Evolutionary conservation across 2,888 invertebrate genomes (phyloP).

Genomic region (Tuberolachnus salignus): DNA sequence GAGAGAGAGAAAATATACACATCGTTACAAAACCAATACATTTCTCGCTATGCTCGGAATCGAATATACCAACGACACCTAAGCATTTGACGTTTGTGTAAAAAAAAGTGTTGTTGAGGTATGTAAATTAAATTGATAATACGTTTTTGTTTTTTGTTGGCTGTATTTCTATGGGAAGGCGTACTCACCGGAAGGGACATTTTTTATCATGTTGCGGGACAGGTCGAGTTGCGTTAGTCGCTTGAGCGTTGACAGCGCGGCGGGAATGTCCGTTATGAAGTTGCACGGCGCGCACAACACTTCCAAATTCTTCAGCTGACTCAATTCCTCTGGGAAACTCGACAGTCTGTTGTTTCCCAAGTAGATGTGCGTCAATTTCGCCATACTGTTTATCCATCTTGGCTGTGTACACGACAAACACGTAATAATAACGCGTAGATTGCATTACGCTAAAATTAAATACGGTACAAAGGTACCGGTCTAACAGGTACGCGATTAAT

Average conservation of each 20-base stretch:
- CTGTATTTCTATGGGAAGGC: too few relatives aligned
- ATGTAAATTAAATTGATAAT: too few relatives aligned
- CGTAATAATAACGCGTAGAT: too few relatives aligned
- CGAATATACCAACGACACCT: too few relatives aligned
- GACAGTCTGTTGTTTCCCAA: constrained; percentile 37
- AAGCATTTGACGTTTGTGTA: too few relatives aligned
- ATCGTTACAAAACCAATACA: too few relatives aligned
- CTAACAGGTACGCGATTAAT: too few relatives aligned
- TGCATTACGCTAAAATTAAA: neutral
- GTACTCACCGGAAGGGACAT: constrained; percentile 23
- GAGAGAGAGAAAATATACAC: too few relatives aligned
- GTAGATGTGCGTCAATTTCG: constrained; percentile 38
- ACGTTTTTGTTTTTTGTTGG: neutral
- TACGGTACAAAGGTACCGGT: neutral
- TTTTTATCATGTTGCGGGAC: constrained; percentile 34
- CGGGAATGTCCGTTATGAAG: constrained; percentile 1
- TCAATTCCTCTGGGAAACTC: constrained; percentile 18
- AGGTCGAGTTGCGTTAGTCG: constrained; percentile 40
- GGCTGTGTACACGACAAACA: constrained; percentile 2
- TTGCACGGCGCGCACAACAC: constrained; percentile 28
- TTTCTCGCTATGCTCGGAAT: too few relatives aligned
- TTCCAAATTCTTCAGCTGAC: constrained; percentile 36
- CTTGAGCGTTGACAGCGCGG: constrained; percentile 14
- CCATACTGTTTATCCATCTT: constrained; percentile 44
- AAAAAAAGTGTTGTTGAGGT: too few relatives aligned